Conservation (phyloP, 2,113 vertebrate species). For the Mirza zaza region DNA sequence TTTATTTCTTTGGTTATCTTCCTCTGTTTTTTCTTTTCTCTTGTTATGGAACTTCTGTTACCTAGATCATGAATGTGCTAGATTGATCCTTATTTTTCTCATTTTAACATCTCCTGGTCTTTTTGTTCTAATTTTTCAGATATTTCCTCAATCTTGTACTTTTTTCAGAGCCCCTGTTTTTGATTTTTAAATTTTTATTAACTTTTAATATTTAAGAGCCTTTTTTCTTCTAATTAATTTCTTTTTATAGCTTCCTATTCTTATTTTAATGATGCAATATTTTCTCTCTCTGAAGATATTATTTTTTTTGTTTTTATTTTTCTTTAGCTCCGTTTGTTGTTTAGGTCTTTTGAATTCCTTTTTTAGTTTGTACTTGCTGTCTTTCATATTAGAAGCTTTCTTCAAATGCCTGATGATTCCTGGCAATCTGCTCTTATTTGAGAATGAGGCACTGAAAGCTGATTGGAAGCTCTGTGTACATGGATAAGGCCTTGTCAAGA, state of each 20-base stretch:
- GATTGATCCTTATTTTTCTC: not conserved
- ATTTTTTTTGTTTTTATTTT: not conserved
- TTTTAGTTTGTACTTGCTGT: not conserved
- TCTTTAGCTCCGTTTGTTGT: not conserved
- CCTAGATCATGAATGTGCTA: not conserved
- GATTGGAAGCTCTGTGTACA: not conserved
- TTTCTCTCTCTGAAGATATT: constrained; percentile 9
- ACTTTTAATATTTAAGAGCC: not conserved
- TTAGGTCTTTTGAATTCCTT: constrained; percentile 10
- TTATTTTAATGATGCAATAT: not conserved
- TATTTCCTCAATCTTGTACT: constrained; percentile 2
- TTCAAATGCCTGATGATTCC: not conserved
- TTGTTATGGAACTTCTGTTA: not conserved
- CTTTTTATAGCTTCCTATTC: not conserved
- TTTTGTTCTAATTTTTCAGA: not conserved
- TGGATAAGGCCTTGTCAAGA: not conserved
- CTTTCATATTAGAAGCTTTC: not conserved
- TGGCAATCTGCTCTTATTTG: not conserved
- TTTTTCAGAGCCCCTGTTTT: not conserved
- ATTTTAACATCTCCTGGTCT: not conserved
- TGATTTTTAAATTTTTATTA: not conserved
- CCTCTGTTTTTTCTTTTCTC: not conserved
- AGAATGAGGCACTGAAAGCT: not conserved
- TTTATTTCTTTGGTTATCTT: not conserved
- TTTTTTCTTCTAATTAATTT: not conserved